phyloP scores from a whole-genome alignment of 2,113 vertebrate genomes.

The Microcebus lehilahytsara region DNA sequence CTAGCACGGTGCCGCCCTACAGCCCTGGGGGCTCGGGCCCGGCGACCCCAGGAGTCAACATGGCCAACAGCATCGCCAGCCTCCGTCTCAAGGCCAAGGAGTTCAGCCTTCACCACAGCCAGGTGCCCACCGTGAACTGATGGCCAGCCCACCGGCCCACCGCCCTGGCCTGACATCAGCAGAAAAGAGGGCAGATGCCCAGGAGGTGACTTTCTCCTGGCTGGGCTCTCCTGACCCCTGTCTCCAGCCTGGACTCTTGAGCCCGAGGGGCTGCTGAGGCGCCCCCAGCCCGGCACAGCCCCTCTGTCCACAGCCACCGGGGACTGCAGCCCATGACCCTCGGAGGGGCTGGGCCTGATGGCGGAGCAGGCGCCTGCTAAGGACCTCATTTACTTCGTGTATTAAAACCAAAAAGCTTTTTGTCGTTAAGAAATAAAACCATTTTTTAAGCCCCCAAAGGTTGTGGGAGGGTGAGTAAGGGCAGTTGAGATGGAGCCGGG shows the following conservation, averaged over 20 bases:
- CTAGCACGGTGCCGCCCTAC: conserved; percentile 87
- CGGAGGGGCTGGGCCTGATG: background rate
- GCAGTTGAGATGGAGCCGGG: background rate
- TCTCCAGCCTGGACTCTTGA: background rate
- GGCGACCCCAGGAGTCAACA: conserved; percentile 84
- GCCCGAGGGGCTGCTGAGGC: background rate
- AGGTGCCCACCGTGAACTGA: conserved; percentile 90
- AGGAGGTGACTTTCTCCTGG: background rate
- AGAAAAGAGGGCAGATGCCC: background rate
- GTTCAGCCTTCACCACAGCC: conserved; percentile 90
- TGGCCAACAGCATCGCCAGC: conserved; percentile 91
- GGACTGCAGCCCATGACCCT: background rate
- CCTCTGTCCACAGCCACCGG: fast-evolving
- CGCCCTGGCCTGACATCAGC: background rate
- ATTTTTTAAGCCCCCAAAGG: conserved; percentile 10
- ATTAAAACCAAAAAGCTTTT: conserved; percentile 66
- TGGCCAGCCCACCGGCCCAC: background rate
- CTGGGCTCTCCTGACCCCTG: background rate
- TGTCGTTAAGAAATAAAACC: conserved; percentile 72
- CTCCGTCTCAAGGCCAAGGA: conserved; percentile 91
- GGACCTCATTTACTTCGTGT: conserved; percentile 63
- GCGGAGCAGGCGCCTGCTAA: background rate
- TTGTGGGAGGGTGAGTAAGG: background rate
- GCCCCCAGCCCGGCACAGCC: background rate
- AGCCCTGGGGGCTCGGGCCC: conserved; percentile 80